These are phyloP conservation scores for Beroe ovata DNA, from an alignment of 37 sponge, comb jelly and placozoan genomes.

Conservation along the genomic window DNA sequence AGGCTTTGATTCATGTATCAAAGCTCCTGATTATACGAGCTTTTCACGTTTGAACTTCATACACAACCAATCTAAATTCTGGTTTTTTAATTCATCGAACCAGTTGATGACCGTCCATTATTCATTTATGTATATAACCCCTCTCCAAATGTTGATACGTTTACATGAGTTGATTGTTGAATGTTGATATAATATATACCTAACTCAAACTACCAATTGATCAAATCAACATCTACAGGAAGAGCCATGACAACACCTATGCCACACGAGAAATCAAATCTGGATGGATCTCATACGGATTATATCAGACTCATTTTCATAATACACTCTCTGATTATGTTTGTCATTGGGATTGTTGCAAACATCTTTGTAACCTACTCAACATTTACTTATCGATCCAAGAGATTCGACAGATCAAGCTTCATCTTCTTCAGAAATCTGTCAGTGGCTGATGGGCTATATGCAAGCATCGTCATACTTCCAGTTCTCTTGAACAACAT, in stretches of 20 bases:
- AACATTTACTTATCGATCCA: conserved; percentile 13
- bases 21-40: too few species aligned
- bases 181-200: too few species aligned
- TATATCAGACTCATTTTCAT: conserved; percentile 41
- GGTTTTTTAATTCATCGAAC: too few species aligned
- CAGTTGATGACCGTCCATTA: too few species aligned
- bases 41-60: too few species aligned
- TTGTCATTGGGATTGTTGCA: background rate
- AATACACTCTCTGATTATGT: conserved; percentile 30
- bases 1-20: too few species aligned
- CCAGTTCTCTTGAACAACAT: conserved; percentile 38
- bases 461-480: conserved; percentile 3
- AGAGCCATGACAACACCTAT: background rate
- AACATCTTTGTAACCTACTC: conserved; percentile 16
- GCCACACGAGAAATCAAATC: background rate
- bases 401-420: conserved; percentile 23
- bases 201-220: too few species aligned
- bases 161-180: too few species aligned
- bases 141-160: too few species aligned
- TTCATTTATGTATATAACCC: too few species aligned
- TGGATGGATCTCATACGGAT: background rate
- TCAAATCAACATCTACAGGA: too few species aligned
- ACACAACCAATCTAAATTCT: too few species aligned
- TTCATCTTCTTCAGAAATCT: conserved; percentile 27
- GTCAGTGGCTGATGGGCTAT: conserved; percentile 23